A percentile compares a stretch with the other conserved stretches of the same genome.
Evolutionary conservation across 1,140 invertebrate genomes (phyloP).

Genomic region (Sesamia nonagrioides): DNA sequence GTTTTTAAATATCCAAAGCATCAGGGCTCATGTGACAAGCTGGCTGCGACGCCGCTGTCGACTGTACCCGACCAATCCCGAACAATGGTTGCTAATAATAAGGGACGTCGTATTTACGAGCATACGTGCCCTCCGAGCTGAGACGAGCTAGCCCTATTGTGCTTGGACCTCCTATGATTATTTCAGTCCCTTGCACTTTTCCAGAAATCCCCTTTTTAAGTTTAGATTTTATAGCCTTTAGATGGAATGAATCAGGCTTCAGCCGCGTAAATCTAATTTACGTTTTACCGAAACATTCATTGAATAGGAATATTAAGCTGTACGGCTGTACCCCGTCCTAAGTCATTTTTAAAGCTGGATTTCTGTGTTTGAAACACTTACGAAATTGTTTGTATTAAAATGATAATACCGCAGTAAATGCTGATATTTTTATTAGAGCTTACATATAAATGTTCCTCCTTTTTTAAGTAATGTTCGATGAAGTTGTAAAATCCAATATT

Average conservation of each 20-base stretch:
- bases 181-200: conserved; percentile 81
- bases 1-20: conserved; percentile 29
- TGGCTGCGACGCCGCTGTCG: conserved; percentile 52
- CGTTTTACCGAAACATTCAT: conserved; percentile 59
- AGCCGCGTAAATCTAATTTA: conserved; percentile 63
- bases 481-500: neutral
- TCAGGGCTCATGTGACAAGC: conserved; percentile 47
- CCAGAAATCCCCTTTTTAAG: conserved; percentile 77
- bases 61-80: conserved; percentile 78
- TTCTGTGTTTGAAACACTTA: conserved; percentile 16
- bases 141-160: conserved; percentile 83
- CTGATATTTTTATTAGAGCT: conserved; percentile 1
- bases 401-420: neutral
- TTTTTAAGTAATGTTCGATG: neutral
- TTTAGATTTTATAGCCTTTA: conserved; percentile 73
- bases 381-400: conserved; percentile 22
- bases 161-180: conserved; percentile 86
- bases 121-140: conserved; percentile 83
- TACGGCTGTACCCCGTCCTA: conserved; percentile 48
- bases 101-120: conserved; percentile 86
- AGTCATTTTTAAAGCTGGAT: conserved; percentile 48
- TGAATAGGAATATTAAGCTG: conserved; percentile 53
- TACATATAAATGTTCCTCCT: neutral
- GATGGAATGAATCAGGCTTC: conserved; percentile 70
- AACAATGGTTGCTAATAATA: conserved; percentile 87